Conservation (phyloP, 2,888 invertebrate species). For the Athrips mouffetella region DNA sequence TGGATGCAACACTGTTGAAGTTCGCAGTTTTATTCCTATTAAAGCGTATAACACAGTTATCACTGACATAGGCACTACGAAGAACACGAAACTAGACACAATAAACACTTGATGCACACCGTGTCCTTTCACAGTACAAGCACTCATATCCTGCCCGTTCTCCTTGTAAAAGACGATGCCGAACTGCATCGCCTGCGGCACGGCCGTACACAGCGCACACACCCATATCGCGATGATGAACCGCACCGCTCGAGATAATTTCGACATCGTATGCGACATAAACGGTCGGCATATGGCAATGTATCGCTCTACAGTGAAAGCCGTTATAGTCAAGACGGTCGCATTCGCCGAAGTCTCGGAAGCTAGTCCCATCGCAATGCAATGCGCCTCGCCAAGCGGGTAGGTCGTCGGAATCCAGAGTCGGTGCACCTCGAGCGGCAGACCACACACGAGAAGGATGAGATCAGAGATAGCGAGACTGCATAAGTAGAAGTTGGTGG, state of each 20-base stretch:
- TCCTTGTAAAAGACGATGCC: conserved; percentile 80
- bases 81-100: conserved; percentile 89
- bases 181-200: conserved; percentile 89
- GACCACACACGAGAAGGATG: conserved; percentile 83
- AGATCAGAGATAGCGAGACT: conserved; percentile 88
- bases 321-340: conserved; percentile 91
- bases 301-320: conserved; percentile 93
- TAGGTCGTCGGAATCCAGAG: conserved; percentile 87
- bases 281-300: conserved; percentile 93
- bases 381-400: conserved; percentile 86
- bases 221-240: conserved; percentile 88
- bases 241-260: conserved; percentile 88
- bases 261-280: conserved; percentile 89
- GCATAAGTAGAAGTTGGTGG: conserved; percentile 90
- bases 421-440: conserved; percentile 88
- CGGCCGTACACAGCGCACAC: conserved; percentile 83
- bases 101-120: conserved; percentile 85
- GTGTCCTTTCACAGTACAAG: conserved; percentile 79
- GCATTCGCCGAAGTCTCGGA: conserved; percentile 93
- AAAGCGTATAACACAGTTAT: conserved; percentile 89
- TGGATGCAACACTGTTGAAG: conserved; percentile 80
- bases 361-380: conserved; percentile 85
- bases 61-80: conserved; percentile 91
- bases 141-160: conserved; percentile 67
- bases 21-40: conserved; percentile 84